phyloP scores from a whole-genome alignment of 2,888 invertebrate species.

The Callyntrura sp. region DNA sequence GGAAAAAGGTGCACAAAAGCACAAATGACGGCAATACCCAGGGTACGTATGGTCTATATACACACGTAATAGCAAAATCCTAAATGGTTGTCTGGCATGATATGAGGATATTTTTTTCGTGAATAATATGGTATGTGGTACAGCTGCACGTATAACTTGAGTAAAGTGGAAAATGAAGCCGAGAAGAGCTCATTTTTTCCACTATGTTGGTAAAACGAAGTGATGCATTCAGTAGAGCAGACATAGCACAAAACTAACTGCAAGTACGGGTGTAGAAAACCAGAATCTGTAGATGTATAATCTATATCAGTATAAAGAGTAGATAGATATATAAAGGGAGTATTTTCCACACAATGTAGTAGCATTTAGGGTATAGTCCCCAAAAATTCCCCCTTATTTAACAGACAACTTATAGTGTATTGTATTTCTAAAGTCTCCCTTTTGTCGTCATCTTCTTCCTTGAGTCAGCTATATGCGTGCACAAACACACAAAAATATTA shows the following conservation, averaged over 20 bases:
- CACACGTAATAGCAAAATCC: not conserved
- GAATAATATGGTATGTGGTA: not conserved
- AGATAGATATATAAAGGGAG: not conserved
- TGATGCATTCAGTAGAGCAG: not conserved
- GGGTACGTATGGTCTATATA: not conserved
- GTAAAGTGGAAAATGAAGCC: too few species aligned
- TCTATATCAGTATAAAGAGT: not conserved
- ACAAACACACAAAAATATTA: constrained; percentile 11
- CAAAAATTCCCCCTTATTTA: constrained; percentile 14
- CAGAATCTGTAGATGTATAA: not conserved
- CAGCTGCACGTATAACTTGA: not conserved
- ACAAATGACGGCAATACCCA: too few species aligned
- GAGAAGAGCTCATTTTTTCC: not conserved
- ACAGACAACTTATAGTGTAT: not conserved
- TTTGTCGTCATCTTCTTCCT: constrained; percentile 72
- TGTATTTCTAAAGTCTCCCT: constrained; percentile 69
- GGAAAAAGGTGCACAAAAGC: too few species aligned
- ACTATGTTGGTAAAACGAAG: constrained; percentile 11
- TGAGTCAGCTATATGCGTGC: constrained; percentile 27
- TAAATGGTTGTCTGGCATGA: not conserved
- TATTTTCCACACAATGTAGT: not conserved
- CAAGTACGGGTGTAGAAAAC: not conserved
- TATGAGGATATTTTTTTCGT: not conserved
- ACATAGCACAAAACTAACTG: not conserved
- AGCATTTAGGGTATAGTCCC: not conserved